These are phyloP conservation scores for Dryocosmus kuriphilus DNA, from an alignment of 2,888 invertebrate genomes.

Conservation along the genomic window DNA sequence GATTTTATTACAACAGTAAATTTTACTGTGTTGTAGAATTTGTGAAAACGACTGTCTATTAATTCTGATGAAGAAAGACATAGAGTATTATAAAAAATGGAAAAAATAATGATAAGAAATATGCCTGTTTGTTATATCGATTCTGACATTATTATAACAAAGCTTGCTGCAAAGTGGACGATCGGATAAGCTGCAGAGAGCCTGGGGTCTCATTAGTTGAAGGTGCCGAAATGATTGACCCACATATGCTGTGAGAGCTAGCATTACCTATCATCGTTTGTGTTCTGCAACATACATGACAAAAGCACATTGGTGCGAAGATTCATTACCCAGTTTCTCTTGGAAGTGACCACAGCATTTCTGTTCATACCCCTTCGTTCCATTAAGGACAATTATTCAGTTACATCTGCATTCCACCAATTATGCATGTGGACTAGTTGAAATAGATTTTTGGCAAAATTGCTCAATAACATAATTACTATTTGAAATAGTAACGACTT, in stretches of 20 bases:
- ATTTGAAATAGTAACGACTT: background rate
- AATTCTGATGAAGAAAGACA: too few relatives aligned
- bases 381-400: background rate
- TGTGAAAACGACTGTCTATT: too few relatives aligned
- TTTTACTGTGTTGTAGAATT: too few relatives aligned
- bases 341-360: slow-evolving; percentile 3
- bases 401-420: background rate
- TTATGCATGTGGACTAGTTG: background rate
- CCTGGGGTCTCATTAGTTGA: slow-evolving; percentile 42
- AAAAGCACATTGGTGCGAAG: slow-evolving; percentile 8
- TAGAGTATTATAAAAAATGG: background rate
- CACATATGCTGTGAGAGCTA: slow-evolving; percentile 10
- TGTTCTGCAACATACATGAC: slow-evolving; percentile 19
- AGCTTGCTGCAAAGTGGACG: slow-evolving; percentile 26
- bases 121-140: background rate
- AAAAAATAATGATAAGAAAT: background rate
- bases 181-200: slow-evolving; percentile 24
- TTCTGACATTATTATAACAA: background rate
- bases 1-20: too few relatives aligned
- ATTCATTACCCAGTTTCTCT: slow-evolving; percentile 25
- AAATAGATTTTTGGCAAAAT: background rate
- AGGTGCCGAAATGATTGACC: slow-evolving; percentile 48
- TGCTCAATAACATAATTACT: background rate
- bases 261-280: slow-evolving; percentile 32
- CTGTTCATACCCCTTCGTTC: background rate